phyloP scores from a whole-genome alignment of 30 jellyfish, hydroid and myxozoan species.

The Hydractinia symbiolongicarpus region DNA sequence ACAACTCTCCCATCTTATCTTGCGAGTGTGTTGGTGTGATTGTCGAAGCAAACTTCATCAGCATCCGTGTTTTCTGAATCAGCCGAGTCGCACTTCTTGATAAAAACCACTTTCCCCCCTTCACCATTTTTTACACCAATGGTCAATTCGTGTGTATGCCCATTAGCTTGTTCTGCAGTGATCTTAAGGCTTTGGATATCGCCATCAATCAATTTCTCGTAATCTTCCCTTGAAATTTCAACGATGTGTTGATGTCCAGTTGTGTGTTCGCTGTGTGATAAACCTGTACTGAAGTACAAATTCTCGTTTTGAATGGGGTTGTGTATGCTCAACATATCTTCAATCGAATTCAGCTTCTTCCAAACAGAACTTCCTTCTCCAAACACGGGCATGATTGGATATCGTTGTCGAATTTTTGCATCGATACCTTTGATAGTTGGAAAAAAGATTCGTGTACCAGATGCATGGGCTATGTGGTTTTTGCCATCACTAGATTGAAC shows the following conservation, averaged over 20 bases:
- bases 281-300: background rate
- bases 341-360: slow-evolving; percentile 26
- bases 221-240: background rate
- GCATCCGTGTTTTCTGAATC: background rate
- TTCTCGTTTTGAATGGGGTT: background rate
- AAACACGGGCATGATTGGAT: slow-evolving; percentile 41
- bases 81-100: background rate
- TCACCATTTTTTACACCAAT: background rate
- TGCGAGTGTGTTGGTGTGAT: background rate
- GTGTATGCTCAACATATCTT: background rate
- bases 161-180: slow-evolving; percentile 4
- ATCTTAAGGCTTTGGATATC: background rate
- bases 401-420: slow-evolving; percentile 21
- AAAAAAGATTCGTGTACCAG: slow-evolving; percentile 22
- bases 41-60: background rate
- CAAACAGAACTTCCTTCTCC: slow-evolving; percentile 34
- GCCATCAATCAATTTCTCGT: background rate
- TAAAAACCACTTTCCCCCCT: background rate
- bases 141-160: background rate
- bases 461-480: slow-evolving; percentile 2
- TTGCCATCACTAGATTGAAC: background rate
- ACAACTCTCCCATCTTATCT: too few species aligned
- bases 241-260: slow-evolving; percentile 15
- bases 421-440: slow-evolving; percentile 29
- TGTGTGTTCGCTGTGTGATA: slow-evolving; percentile 7